These are phyloP conservation scores for Ochropacha duplaris DNA, from an alignment of 2,888 invertebrate species.

Conservation along the genomic window DNA sequence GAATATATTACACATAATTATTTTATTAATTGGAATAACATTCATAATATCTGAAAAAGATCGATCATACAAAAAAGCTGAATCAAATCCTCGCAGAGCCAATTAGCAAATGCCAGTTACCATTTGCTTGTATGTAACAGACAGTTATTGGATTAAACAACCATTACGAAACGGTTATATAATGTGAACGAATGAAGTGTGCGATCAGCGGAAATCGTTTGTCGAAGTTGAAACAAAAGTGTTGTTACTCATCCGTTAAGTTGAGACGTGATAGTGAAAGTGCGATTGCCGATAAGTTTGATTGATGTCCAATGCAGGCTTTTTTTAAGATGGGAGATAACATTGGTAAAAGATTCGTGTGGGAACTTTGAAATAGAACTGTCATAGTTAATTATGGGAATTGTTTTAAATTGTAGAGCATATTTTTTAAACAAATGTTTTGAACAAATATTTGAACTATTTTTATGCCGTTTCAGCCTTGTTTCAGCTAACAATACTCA, in stretches of 20 bases:
- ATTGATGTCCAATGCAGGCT: constrained; percentile 14
- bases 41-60: too few relatives aligned
- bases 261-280: constrained; percentile 23
- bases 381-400: not conserved
- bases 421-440: too few relatives aligned
- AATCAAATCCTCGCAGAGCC: not conserved
- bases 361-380: not conserved
- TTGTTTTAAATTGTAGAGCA: too few relatives aligned
- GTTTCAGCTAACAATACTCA: too few relatives aligned
- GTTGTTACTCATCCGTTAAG: constrained; percentile 5
- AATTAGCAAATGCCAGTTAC: not conserved
- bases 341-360: constrained; percentile 5
- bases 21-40: too few relatives aligned
- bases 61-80: too few relatives aligned
- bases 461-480: too few relatives aligned
- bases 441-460: too few relatives aligned
- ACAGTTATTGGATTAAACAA: constrained; percentile 1
- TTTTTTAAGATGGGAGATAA: constrained; percentile 9
- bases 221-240: constrained; percentile 15
- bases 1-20: too few relatives aligned
- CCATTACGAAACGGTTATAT: not conserved
- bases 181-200: not conserved
- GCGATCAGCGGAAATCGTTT: not conserved
- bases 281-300: constrained; percentile 21
- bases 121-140: not conserved